Base-by-base conservation (phyloP, 2,113 vertebrate genomes). In the Pungitius pungitius region DNA sequence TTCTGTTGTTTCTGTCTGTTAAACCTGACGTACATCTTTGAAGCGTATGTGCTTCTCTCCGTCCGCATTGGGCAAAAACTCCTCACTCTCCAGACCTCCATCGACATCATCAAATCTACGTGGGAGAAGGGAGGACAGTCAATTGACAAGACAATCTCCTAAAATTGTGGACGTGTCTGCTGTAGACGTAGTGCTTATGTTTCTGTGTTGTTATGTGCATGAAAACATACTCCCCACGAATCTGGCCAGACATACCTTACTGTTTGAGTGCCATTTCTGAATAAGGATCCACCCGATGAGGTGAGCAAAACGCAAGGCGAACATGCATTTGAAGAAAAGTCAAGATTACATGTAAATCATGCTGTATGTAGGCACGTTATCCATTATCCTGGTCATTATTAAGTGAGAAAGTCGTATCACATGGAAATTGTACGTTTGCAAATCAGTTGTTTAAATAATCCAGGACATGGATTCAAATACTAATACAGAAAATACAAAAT, bases 11-110 rank as follows among this genome's bases (percentile, higher is more conserved):
- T 3, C 18, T 14, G 10, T 6, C 9, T 43, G 33, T 8, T n/a
- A 20, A 59, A 39, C 4, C 3, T 47, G 3, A 88, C 94, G 89
- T 91, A 99, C 97, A 1, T 99, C 97, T 0, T 95, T 98, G 90
- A 99, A 99, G 75, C 95, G 95, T 0, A 90, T 91, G 8, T 95
- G 93, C 65, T 96, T 96, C 93, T 97, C 98, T 89, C 94, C 92
- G 0, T 91, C 76, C 0, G 89, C 68, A 0, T 88, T 94, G 65
- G 96, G 95, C 26, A 98, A 82, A 87, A 98, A 99, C 81, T 94
- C 95, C 67, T 95, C 94, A 67, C 93, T 94, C 88, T 97, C 97
- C 27, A 80, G 30, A 0, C 84, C 86, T 5, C 83, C 89, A 45
- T 94, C 93, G 33, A 91, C 90, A 68, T 96, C 95, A 52, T 97